Percentiles rank a stretch among this genome's conserved stretches.
These are phyloP conservation scores for Hypomesus transpacificus DNA, from an alignment of 2,113 vertebrate species.

Conservation along the genomic window DNA sequence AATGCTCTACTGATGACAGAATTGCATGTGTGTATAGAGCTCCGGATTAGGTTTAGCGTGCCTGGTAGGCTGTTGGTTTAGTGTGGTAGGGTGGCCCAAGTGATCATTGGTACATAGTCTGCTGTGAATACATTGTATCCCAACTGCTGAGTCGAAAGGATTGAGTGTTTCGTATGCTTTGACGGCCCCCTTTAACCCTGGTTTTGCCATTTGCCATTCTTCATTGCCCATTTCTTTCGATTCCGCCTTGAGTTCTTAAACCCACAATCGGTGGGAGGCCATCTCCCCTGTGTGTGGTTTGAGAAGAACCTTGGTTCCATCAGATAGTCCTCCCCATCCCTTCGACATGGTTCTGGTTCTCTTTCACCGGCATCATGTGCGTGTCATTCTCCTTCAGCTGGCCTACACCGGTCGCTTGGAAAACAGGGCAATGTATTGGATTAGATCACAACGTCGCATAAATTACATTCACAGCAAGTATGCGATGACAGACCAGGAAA, in stretches of 20 bases:
- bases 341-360: constrained; percentile 44
- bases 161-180: no score
- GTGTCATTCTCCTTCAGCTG: constrained; percentile 75
- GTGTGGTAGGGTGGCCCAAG: no score
- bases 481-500: constrained; percentile 24
- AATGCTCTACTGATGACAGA: no score
- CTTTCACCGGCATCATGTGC: constrained; percentile 66
- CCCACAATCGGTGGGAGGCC: not conserved
- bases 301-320: constrained; percentile 25
- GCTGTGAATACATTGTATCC: no score
- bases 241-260: constrained; percentile 3
- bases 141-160: no score
- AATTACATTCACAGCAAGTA: constrained; percentile 73
- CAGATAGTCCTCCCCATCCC: constrained; percentile 37
- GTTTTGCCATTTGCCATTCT: no score
- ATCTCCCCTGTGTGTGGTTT: constrained; percentile 30
- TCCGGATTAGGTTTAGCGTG: no score
- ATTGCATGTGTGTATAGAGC: no score
- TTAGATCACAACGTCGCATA: constrained; percentile 75
- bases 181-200: no score
- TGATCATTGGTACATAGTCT: no score
- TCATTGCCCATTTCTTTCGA: no score
- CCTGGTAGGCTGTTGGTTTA: no score
- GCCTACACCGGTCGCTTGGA: constrained; percentile 64
- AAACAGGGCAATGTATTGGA: constrained; percentile 73